Conservation (phyloP, 2,113 vertebrate species). For the Apus apus region DNA sequence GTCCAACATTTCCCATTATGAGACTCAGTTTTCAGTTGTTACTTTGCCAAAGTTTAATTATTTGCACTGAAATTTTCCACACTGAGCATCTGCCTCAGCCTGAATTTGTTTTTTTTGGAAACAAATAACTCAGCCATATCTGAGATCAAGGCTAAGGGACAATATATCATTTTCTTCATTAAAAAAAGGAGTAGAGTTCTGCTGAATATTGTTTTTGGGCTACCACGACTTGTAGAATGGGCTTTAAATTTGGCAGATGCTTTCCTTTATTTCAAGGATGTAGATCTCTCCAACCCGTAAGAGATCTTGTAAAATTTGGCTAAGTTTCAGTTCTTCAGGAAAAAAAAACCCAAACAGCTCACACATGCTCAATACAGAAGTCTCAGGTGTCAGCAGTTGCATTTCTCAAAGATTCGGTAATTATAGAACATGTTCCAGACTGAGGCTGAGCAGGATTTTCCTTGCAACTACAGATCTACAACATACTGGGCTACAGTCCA, state of each 20-base stretch:
- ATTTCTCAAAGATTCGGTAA: slow-evolving; percentile 60
- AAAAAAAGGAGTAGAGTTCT: not conserved
- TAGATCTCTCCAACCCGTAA: not conserved
- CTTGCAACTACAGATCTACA: slow-evolving; percentile 20
- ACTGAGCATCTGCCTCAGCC: not conserved
- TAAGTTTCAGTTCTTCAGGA: not conserved
- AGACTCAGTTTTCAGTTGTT: slow-evolving; percentile 31
- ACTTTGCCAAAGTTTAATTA: slow-evolving; percentile 41
- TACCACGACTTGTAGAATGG: not conserved
- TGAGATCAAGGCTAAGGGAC: not conserved
- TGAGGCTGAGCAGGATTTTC: slow-evolving; percentile 64
- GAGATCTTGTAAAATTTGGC: not conserved
- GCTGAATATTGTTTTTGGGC: not conserved
- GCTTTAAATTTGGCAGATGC: not conserved
- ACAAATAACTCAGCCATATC: not conserved
- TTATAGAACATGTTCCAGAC: slow-evolving; percentile 51
- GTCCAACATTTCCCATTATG: not conserved
- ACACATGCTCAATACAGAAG: slow-evolving; percentile 10
- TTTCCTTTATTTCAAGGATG: not conserved
- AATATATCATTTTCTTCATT: not conserved
- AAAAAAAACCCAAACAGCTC: not conserved
- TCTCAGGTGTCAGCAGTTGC: slow-evolving; percentile 60
- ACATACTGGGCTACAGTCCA: slow-evolving; percentile 55
- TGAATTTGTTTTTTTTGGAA: not conserved
- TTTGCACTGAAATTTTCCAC: slow-evolving; percentile 40